These are phyloP conservation scores for Patella pellucida DNA, from an alignment of 2,888 invertebrate species.

Conservation along the genomic window DNA sequence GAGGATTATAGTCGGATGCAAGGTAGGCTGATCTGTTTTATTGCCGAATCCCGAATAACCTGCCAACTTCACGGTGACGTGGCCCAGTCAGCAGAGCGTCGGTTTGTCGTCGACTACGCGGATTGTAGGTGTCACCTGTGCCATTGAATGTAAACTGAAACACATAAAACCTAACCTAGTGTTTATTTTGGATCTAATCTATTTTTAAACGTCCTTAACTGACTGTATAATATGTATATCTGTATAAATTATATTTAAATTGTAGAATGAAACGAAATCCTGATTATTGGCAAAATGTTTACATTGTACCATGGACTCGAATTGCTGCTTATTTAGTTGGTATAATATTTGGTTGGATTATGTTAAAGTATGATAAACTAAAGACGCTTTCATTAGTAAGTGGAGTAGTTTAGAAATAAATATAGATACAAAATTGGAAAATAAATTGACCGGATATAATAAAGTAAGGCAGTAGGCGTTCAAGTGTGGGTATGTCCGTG, in stretches of 20 bases:
- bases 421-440: no score
- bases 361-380: constrained; percentile 47
- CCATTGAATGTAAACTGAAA: no score
- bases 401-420: neutral
- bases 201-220: neutral
- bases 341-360: constrained; percentile 66
- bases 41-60: no score
- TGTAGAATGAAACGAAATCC: constrained; percentile 48
- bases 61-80: no score
- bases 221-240: neutral
- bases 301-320: constrained; percentile 72
- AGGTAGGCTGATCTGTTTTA: no score
- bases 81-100: no score
- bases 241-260: neutral
- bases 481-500: no score
- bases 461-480: no score
- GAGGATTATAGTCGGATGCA: no score
- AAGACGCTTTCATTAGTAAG: constrained; percentile 20
- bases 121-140: no score
- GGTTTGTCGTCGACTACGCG: no score
- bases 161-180: neutral
- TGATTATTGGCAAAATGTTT: constrained; percentile 59
- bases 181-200: neutral
- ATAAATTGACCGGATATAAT: no score
- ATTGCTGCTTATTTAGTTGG: constrained; percentile 72